Conservation (phyloP, 2,888 invertebrate genomes). For the Autographa gamma region DNA sequence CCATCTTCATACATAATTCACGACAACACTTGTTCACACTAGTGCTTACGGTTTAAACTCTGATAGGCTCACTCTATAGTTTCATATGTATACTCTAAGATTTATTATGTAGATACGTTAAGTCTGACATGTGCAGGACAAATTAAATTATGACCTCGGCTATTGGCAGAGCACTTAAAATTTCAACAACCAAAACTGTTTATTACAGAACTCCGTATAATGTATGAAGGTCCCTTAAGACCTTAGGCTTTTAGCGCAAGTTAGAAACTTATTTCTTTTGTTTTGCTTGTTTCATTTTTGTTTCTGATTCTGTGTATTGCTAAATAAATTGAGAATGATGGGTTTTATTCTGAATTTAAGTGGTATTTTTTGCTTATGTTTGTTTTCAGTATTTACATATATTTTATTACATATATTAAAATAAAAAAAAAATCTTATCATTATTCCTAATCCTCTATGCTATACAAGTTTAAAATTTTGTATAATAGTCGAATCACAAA, state of each 20-base stretch:
- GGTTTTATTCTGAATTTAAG: not conserved
- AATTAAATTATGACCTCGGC: slow-evolving; percentile 77
- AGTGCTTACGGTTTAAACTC: too few relatives aligned
- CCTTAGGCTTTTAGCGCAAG: slow-evolving; percentile 53
- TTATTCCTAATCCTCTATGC: too few relatives aligned
- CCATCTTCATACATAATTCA: too few relatives aligned
- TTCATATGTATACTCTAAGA: too few relatives aligned
- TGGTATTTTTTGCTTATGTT: not conserved
- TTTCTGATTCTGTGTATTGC: not conserved
- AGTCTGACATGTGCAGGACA: slow-evolving; percentile 62
- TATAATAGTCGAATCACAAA: too few relatives aligned
- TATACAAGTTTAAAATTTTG: too few relatives aligned
- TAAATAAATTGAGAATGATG: not conserved
- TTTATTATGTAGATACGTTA: slow-evolving; percentile 56
- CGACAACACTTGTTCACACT: too few relatives aligned
- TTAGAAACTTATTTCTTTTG: slow-evolving; percentile 6
- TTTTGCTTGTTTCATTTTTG: not conserved
- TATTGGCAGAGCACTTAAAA: slow-evolving; percentile 71
- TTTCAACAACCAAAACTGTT: slow-evolving; percentile 74
- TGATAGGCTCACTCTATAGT: too few relatives aligned
- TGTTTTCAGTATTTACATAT: not conserved
- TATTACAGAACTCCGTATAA: slow-evolving; percentile 70
- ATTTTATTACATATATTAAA: too few relatives aligned
- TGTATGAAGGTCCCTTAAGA: slow-evolving; percentile 70
- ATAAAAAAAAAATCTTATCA: too few relatives aligned